Percentiles rank a stretch among this genome's conserved stretches.
phyloP scores from a whole-genome alignment of 2,797 vertebrate genomes.

The Apodemus agrarius region DNA sequence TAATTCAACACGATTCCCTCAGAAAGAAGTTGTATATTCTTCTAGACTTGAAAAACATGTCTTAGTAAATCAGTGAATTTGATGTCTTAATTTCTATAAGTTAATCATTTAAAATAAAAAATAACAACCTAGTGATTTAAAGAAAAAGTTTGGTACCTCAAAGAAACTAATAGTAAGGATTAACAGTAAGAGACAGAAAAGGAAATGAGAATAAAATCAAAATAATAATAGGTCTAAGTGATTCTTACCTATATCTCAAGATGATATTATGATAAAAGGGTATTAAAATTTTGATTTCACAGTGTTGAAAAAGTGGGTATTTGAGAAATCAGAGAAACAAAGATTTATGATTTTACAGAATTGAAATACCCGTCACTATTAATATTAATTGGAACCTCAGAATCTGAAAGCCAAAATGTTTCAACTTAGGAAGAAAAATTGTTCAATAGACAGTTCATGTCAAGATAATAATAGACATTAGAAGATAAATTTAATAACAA shows the following conservation, averaged over 20 bases:
- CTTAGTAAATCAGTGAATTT: background rate
- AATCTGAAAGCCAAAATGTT: background rate
- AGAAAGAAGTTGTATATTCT: background rate
- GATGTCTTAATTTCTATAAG: background rate
- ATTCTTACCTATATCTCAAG: constrained; percentile 42
- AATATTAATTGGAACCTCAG: background rate
- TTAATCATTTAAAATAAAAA: constrained; percentile 4
- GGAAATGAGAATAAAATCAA: background rate
- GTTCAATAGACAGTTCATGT: background rate
- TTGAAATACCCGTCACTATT: background rate
- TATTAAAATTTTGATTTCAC: background rate
- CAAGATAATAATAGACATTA: background rate
- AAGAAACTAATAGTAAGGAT: background rate
- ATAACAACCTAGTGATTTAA: background rate
- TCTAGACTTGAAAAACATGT: background rate
- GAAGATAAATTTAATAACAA: background rate
- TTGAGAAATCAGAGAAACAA: constrained; percentile 1
- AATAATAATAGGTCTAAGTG: background rate
- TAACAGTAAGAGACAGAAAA: background rate
- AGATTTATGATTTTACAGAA: constrained; percentile 5
- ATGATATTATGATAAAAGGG: background rate
- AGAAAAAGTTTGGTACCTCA: background rate
- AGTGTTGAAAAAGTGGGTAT: background rate
- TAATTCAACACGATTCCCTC: background rate
- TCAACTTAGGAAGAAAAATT: background rate